A percentile compares a stretch with the other conserved stretches of the same genome.
These are phyloP conservation scores for Mesocentrotus franciscanus DNA, from an alignment of 53 echinoderm and acorn worm genomes.

Conservation along the genomic window DNA sequence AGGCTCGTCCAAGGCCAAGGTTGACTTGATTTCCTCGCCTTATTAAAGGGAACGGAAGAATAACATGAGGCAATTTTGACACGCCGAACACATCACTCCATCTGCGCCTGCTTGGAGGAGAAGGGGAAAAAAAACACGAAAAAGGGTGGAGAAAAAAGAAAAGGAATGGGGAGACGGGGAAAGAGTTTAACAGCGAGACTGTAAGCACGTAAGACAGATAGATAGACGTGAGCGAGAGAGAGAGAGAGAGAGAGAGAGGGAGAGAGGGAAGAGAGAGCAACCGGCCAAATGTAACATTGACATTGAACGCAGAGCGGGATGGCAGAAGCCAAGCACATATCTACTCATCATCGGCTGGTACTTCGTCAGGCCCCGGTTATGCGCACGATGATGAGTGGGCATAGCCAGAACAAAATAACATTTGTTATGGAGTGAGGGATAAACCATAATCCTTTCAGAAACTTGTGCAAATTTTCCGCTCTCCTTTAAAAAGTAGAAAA, in stretches of 20 bases:
- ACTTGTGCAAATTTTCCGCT: too few species aligned
- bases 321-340: background rate
- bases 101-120: slow-evolving; percentile 23
- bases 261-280: slow-evolving; percentile 26
- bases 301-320: slow-evolving; percentile 5
- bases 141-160: background rate
- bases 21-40: slow-evolving; percentile 64
- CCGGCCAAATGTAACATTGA: background rate
- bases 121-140: background rate
- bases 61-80: slow-evolving; percentile 69
- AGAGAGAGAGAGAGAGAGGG: slow-evolving; percentile 14
- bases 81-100: slow-evolving; percentile 39
- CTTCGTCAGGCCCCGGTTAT: background rate
- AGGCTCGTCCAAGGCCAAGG: slow-evolving; percentile 64
- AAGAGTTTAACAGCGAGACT: background rate
- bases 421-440: background rate
- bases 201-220: background rate
- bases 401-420: background rate
- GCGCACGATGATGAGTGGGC: background rate
- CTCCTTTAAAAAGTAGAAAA: too few species aligned
- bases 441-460: background rate
- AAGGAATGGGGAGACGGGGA: background rate
- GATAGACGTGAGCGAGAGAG: background rate
- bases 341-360: background rate
- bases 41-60: slow-evolving; percentile 63